Conservation (phyloP, 1,140 invertebrate species). For the Gryon sp. region DNA sequence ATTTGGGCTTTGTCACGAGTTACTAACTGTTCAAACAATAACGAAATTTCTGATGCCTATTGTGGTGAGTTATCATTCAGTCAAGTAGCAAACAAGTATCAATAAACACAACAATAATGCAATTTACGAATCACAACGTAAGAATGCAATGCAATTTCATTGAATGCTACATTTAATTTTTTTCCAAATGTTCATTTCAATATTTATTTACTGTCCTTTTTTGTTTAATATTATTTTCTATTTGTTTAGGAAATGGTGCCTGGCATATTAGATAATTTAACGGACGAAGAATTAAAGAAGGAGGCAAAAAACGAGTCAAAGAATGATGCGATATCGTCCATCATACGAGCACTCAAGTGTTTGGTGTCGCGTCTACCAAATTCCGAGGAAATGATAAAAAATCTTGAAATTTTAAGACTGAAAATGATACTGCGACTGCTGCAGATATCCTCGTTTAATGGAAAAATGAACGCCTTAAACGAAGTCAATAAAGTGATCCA, state of each 20-base stretch:
- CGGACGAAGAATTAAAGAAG: constrained; percentile 98
- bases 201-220: too few species aligned
- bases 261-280: constrained; percentile 93
- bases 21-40: constrained; percentile 93
- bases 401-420: constrained; percentile 95
- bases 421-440: constrained; percentile 97
- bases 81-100: too few species aligned
- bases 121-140: too few species aligned
- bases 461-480: constrained; percentile 99
- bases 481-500: constrained; percentile 99
- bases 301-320: constrained; percentile 98
- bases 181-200: too few species aligned
- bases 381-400: constrained; percentile 91
- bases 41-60: constrained; percentile 96
- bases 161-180: too few species aligned
- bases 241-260: constrained; percentile 91
- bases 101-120: too few species aligned
- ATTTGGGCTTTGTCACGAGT: constrained; percentile 95
- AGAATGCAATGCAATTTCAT: too few species aligned
- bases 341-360: constrained; percentile 93
- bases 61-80: constrained; percentile 85
- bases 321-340: constrained; percentile 93
- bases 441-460: constrained; percentile 98
- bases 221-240: constrained; percentile 22
- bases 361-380: constrained; percentile 88